A percentile compares a stretch with the other conserved stretches of the same genome.
Conservation (phyloP, 2,113 vertebrate species). For the Aix galericulata region DNA sequence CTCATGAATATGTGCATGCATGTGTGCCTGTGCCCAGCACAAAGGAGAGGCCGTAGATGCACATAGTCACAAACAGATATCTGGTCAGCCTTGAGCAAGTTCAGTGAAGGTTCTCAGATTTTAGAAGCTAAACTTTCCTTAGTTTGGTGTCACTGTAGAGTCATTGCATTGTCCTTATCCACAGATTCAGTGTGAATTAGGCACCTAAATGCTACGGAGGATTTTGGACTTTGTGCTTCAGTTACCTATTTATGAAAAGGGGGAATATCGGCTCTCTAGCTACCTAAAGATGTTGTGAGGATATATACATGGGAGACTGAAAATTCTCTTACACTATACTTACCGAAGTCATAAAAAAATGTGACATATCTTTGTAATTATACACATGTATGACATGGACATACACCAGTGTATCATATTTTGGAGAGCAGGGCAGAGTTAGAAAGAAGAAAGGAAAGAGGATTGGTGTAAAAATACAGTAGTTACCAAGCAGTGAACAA, state of each 20-base stretch:
- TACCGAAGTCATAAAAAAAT: not conserved
- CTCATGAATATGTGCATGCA: not conserved
- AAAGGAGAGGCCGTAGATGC: not conserved
- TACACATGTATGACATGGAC: not conserved
- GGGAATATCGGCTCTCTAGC: not conserved
- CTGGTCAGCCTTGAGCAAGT: not conserved
- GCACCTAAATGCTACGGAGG: not conserved
- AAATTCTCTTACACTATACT: not conserved
- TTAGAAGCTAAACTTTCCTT: not conserved
- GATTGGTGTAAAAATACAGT: not conserved
- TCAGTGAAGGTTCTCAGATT: not conserved
- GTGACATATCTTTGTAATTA: not conserved
- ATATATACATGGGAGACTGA: not conserved
- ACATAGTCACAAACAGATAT: not conserved
- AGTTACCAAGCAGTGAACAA: not conserved
- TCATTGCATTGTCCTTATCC: not conserved
- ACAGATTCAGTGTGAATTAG: not conserved
- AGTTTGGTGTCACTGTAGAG: not conserved
- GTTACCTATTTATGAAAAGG: not conserved
- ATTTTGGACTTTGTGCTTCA: not conserved
- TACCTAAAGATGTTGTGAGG: not conserved
- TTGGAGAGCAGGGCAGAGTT: not conserved
- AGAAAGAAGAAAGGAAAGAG: not conserved
- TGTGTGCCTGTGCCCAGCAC: rapidly evolving
- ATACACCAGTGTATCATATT: not conserved